Evolutionary conservation across 2,888 invertebrate species (phyloP), one percentile per base, ranked within the genome.

Genomic region (Drosophila hawaiiensis): DNA sequence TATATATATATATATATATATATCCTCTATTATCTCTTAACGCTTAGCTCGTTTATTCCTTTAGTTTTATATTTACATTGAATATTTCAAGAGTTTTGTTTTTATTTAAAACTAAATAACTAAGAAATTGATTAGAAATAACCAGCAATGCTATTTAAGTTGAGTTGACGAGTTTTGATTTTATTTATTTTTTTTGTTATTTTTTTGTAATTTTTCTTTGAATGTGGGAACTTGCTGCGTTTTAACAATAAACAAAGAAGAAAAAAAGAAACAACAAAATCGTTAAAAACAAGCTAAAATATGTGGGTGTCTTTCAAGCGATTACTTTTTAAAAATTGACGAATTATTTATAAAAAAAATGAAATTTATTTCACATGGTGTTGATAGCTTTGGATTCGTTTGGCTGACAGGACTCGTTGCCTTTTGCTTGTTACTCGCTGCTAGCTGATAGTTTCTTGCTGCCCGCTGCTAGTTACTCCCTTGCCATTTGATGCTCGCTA

Each of bases 41-140:
- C 31, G 47, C 39, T 72, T 73, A 82, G 33, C 58, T 75, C 53
- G 55, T 50, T 47, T 39, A 56, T n/a, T 35, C 39, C 25, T 39
- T 35, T 62, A 63, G 54, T 55, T 59, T 64, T 68, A 28, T 81
- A 88, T 82, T 80, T 82, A 84, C 80, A 91, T 82, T 68, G 43
- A 75, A 67, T 71, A 72, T 65, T 78, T 68, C 55, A 76, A 59
- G 64, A 65, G 64, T 74, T 52, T 74, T 52, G 43, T 22, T 19
- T 60, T 19, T 55, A 10, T 74, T 83, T 90, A 86, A 54, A 88
- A 87, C 90, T 89, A 83, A 91, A 89, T 90, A 89, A 88, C 91
- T 88, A 77, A 80, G 43, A 78, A 76, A 68, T 76, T 70, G 66
- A 73, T 80, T 83, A 76, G 54, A 82, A 75, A 65, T 60, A 78